These are phyloP conservation scores for Callimorpha dominula DNA, from an alignment of 2,888 invertebrate species.

Conservation along the genomic window DNA sequence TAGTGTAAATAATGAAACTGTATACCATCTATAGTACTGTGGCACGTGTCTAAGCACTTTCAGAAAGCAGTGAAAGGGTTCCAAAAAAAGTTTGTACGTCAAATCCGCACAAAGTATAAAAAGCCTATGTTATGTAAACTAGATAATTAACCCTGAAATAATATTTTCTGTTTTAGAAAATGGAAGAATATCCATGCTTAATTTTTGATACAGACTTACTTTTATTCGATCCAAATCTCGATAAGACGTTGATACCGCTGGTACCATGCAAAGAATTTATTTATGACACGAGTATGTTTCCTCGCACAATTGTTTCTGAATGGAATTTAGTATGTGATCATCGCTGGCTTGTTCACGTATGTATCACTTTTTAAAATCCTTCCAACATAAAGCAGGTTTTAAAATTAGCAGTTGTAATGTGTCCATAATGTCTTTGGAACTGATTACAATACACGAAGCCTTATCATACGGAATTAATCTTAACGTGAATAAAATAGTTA, in stretches of 20 bases:
- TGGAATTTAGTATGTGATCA: constrained; percentile 89
- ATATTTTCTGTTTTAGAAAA: constrained; percentile 55
- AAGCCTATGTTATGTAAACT: no score
- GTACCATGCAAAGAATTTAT: constrained; percentile 73
- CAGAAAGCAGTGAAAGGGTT: no score
- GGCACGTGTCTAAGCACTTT: no score
- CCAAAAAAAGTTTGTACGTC: no score
- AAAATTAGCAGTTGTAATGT: no score
- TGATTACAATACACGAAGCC: no score
- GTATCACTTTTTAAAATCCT: constrained; percentile 32
- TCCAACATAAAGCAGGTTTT: no score
- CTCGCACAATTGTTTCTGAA: constrained; percentile 88
- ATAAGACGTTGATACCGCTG: constrained; percentile 68
- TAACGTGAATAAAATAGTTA: no score
- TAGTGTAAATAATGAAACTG: background rate
- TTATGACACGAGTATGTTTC: constrained; percentile 87
- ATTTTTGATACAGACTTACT: constrained; percentile 78
- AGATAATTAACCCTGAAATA: background rate
- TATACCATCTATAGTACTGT: no score
- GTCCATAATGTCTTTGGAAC: no score
- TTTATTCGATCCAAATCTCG: constrained; percentile 56
- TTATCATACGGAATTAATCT: no score
- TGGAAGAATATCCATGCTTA: constrained; percentile 75
- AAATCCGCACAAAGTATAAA: no score
- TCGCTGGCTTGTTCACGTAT: constrained; percentile 84